Conservation (phyloP, 2,797 vertebrate genomes). For the Geotria australis region DNA sequence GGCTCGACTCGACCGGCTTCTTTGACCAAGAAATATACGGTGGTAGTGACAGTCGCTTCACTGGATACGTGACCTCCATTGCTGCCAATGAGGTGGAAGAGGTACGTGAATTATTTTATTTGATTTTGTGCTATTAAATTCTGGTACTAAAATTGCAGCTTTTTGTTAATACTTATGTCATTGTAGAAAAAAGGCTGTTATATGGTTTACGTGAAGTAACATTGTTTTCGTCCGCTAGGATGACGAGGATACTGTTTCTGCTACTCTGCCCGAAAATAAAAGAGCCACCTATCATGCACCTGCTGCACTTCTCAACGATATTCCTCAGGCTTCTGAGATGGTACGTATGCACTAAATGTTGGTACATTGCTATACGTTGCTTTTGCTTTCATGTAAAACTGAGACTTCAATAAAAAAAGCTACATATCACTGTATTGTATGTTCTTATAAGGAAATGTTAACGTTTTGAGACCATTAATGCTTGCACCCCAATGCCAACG, state of each 20-base stretch:
- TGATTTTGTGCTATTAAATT: no score
- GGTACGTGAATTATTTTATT: constrained; percentile 17
- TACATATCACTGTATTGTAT: not conserved
- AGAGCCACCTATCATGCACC: constrained; percentile 46
- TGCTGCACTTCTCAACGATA: constrained; percentile 80
- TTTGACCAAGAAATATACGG: constrained; percentile 95
- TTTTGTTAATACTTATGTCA: not conserved
- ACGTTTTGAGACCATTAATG: no score
- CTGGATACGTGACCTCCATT: constrained; percentile 88
- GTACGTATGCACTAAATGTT: constrained; percentile 8
- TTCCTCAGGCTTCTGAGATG: constrained; percentile 87
- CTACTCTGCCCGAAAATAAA: constrained; percentile 35
- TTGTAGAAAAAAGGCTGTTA: not conserved
- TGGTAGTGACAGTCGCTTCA: constrained; percentile 82
- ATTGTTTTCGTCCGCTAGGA: constrained; percentile 31
- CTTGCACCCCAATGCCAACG: no score
- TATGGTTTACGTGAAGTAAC: not conserved
- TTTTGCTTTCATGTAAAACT: not conserved
- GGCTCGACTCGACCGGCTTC: constrained; percentile 80
- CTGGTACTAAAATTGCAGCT: no score
- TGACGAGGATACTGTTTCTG: constrained; percentile 54
- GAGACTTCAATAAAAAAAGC: not conserved
- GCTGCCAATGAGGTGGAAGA: constrained; percentile 93
- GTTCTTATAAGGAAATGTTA: not conserved
- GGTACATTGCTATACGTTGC: not conserved